phyloP scores from a whole-genome alignment of 1,140 invertebrate genomes.

The Archivesica marissinica region DNA sequence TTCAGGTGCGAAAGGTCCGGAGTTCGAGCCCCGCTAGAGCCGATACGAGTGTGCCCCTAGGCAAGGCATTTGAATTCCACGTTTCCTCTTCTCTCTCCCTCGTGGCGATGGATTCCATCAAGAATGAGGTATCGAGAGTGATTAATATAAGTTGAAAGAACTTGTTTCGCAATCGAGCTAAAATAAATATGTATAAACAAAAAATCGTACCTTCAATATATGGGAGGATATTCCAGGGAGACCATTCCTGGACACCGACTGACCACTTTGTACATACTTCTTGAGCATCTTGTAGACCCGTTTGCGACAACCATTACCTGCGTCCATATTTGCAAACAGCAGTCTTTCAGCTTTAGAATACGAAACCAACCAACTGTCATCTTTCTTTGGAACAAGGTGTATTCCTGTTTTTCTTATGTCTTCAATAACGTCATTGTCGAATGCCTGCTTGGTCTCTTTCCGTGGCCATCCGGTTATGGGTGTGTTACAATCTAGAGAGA shows the following conservation, averaged over 20 bases:
- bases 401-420: background rate
- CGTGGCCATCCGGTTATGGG: background rate
- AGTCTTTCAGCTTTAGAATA: background rate
- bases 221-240: background rate
- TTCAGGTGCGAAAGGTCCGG: too few relatives aligned
- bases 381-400: background rate
- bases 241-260: background rate
- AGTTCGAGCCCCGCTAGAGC: too few relatives aligned
- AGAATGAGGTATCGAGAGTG: too few relatives aligned
- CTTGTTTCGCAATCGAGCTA: too few relatives aligned
- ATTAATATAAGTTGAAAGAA: too few relatives aligned
- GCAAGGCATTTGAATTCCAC: too few relatives aligned
- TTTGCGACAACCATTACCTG: background rate
- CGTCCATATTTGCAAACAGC: background rate
- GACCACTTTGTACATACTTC: background rate
- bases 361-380: background rate
- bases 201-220: slow-evolving; percentile 1
- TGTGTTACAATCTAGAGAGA: background rate
- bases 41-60: too few relatives aligned
- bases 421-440: background rate
- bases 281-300: background rate
- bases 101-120: too few relatives aligned
- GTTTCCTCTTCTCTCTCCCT: too few relatives aligned
- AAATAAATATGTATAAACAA: too few relatives aligned
- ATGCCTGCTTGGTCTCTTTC: background rate